Base-by-base conservation (phyloP, 2,113 vertebrate genomes). In the Pseudorasbora parva region DNA sequence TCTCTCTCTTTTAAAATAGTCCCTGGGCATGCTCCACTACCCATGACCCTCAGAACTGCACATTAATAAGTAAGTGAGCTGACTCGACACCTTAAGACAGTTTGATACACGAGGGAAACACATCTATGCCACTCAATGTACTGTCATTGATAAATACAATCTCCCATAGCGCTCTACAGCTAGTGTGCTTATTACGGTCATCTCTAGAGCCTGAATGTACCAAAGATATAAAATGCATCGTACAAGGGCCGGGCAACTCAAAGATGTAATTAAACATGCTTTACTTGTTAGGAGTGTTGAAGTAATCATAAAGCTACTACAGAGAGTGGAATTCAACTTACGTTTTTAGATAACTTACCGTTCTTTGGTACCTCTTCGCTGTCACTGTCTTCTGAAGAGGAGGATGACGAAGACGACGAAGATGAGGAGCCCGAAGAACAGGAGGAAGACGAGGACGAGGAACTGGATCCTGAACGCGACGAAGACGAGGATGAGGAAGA, bases 401-500 rank as follows among this genome's bases (percentile, higher is more conserved):
- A 98, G 0, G 97, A 99, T 0, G 97, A 97, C 0, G 97, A 98
- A 0, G 98, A 98, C 0, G 97, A 99, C 0, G 98, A 99, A 0
- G 97, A 97, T 0, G 98, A 99, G 0, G 98, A 98, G 66, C 97
- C 97, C n/a, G 97, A 98, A 77, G 97, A 98, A 69, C 96, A 99
- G 47, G 97, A 98, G 0, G 96, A 96, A 45, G 85, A 88, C 15
- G 91, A 92, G 10, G 95, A 96, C 0, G 93, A 94, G 14, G 94
- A 95, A 78, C 92, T 92, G 45, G 94, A 94, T 5, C 93, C 92
- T 3, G 94, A 94, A 81, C 91, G 91, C 0, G 97, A 97, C 0
- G 97, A 97, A 2, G 97, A 98, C 4, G 96, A 97, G 0, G 97
- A 98, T 0, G 96, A 96, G 0, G 98, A 99, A 9, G 97, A 97